phyloP scores from a whole-genome alignment of 2,113 vertebrate species.

The Dermatemys mawii region DNA sequence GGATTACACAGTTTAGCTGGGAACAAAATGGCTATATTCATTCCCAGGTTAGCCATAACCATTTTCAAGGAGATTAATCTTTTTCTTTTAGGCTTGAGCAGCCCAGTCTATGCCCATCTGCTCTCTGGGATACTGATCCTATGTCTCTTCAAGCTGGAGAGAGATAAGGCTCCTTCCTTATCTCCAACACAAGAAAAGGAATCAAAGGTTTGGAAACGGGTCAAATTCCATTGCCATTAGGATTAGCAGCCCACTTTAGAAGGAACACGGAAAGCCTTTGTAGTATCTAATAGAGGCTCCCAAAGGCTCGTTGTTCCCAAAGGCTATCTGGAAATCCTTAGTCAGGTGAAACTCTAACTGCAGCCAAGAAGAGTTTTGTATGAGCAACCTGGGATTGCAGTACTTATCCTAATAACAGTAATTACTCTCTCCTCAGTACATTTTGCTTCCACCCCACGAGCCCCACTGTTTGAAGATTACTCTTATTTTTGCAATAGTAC shows the following conservation, averaged over 20 bases:
- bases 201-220: conserved; percentile 66
- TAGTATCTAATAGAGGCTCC: not conserved
- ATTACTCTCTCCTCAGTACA: not conserved
- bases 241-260: conserved; percentile 67
- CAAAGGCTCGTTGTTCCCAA: not conserved
- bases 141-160: conserved; percentile 58
- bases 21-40: conserved; percentile 55
- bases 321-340: conserved; percentile 12
- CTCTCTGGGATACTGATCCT: conserved; percentile 32
- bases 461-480: not conserved
- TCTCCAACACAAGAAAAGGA: conserved; percentile 68
- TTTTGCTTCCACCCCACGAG: not conserved
- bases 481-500: not conserved
- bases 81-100: conserved; percentile 60
- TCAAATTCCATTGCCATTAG: conserved; percentile 63
- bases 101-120: conserved; percentile 13
- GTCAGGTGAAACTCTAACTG: not conserved
- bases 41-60: conserved; percentile 48
- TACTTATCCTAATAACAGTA: accelerated
- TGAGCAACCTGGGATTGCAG: not conserved
- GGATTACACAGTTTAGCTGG: conserved; percentile 16
- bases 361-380: not conserved
- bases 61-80: conserved; percentile 47
- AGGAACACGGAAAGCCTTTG: conserved; percentile 17
- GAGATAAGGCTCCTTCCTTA: conserved; percentile 77